A percentile compares a stretch with the other conserved stretches of the same genome.
These are phyloP conservation scores for Hoplodrina blanda DNA, from an alignment of 2,888 invertebrate genomes.

Conservation along the genomic window DNA sequence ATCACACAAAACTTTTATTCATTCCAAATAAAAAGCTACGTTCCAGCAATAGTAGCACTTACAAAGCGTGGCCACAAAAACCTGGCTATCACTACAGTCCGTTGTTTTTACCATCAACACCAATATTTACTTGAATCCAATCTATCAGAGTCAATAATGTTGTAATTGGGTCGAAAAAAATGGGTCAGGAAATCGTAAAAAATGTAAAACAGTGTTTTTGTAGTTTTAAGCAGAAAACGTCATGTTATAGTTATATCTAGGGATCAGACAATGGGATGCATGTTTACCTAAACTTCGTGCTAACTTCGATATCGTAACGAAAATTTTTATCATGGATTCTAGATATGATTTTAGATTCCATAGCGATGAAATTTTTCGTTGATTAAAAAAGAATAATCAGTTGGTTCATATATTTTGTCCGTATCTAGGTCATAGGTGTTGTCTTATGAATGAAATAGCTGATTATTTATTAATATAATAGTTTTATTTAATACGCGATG, in stretches of 20 bases:
- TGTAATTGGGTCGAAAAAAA: constrained; percentile 53
- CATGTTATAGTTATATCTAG: not conserved
- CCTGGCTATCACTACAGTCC: constrained; percentile 22
- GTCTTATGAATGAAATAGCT: too few relatives aligned
- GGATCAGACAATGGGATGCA: too few relatives aligned
- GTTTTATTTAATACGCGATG: too few relatives aligned
- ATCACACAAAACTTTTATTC: not conserved
- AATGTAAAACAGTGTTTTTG: constrained; percentile 21
- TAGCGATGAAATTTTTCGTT: too few relatives aligned
- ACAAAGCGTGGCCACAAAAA: constrained; percentile 34
- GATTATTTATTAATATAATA: too few relatives aligned
- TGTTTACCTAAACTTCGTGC: too few relatives aligned
- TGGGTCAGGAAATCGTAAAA: constrained; percentile 52
- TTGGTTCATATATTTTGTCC: too few relatives aligned
- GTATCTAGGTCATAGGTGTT: too few relatives aligned
- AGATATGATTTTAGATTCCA: too few relatives aligned
- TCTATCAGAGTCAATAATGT: constrained; percentile 63
- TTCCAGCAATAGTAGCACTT: constrained; percentile 10
- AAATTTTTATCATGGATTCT: too few relatives aligned
- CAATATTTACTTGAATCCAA: constrained; percentile 58
- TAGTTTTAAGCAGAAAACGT: constrained; percentile 5
- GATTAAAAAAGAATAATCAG: too few relatives aligned
- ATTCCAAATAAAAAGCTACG: constrained; percentile 5
- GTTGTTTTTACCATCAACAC: constrained; percentile 49
- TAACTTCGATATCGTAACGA: too few relatives aligned